Base-by-base conservation (phyloP, 2,888 invertebrate genomes). In the Tubulanus polymorphus region DNA sequence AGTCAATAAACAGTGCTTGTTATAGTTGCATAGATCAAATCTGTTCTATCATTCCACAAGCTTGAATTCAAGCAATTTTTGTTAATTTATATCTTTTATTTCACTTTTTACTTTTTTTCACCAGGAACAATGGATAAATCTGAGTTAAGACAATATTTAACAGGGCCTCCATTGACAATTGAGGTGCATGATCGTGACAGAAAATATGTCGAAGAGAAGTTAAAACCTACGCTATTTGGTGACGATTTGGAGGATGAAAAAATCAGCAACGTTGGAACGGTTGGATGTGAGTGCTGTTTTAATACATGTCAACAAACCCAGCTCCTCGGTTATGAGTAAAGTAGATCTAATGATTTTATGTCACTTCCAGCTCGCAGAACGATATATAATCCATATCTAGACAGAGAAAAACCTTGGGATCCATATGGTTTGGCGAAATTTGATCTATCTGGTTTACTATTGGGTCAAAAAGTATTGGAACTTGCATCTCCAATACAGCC, bases 241-340 rank as follows among this genome's bases (percentile, higher is more conserved):
- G 76, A 76, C 60, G 78, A 78, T 56, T 54, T 73, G 2, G 75
- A 76, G 50, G 79, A 79, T 65, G 75, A 79, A 54, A 76, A 74
- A 53, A 77, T 79, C 53, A 74, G 74, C 62, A 76, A 73, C 63
- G 75, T 78, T 30, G 76, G 75, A 45, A 71, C 73, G 41, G 75
- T 78, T 2, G 65, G 75, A 41, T 72, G 76, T 76, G 56, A 67
- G 73, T 64, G 6, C 12, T 18, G 20, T 18, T 8, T n/a, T n/a
- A n/a, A n/a, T n/a, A n/a, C n/a, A n/a, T n/a, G n/a, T n/a, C n/a
- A n/a, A n/a, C n/a, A n/a, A n/a, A n/a, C n/a, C n/a, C n/a, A n/a
- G n/a, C n/a, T n/a, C n/a, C n/a, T n/a, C n/a, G n/a, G n/a, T n/a
- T n/a, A n/a, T n/a, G n/a, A n/a, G n/a, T n/a, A n/a, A n/a, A n/a